These are phyloP conservation scores for Drosophila rufa DNA, from an alignment of 1,140 invertebrate species.

Conservation along the genomic window DNA sequence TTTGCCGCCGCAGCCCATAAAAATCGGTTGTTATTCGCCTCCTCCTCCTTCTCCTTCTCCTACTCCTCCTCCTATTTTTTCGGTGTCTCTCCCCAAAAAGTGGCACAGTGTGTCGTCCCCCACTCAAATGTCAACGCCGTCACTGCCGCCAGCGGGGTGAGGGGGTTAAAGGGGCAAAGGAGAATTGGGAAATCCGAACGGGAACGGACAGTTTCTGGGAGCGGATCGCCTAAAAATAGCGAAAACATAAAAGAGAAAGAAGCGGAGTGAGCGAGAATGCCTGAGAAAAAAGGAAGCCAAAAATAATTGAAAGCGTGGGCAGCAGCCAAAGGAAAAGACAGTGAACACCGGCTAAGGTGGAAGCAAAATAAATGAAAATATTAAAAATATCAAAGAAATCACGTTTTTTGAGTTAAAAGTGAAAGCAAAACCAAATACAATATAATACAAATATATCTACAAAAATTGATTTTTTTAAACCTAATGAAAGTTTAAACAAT, in stretches of 20 bases:
- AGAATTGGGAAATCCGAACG: conserved; percentile 35
- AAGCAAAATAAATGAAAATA: background rate
- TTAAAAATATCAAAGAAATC: background rate
- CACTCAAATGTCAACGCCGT: conserved; percentile 38
- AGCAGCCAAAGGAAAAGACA: conserved; percentile 40
- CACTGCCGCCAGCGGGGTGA: background rate
- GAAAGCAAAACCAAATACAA: too few relatives aligned
- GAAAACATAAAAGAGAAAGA: conserved; percentile 34
- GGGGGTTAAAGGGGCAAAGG: background rate
- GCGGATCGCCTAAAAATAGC: conserved; percentile 65
- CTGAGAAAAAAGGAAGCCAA: conserved; percentile 41
- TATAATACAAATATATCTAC: too few relatives aligned
- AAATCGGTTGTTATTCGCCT: background rate
- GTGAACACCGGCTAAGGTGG: background rate
- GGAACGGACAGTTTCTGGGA: conserved; percentile 28
- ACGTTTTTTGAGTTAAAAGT: too few relatives aligned
- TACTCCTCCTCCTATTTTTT: background rate
- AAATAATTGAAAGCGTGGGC: conserved; percentile 59
- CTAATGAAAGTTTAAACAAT: too few relatives aligned
- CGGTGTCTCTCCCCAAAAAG: conserved; percentile 33
- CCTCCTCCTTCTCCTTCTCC: too few relatives aligned
- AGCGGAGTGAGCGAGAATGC: conserved; percentile 10
- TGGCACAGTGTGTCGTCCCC: conserved; percentile 47
- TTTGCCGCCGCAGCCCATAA: conserved; percentile 13
- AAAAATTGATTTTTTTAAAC: too few relatives aligned